phyloP scores from a whole-genome alignment of 2,113 vertebrate species.

The Empidonax alnorum region DNA sequence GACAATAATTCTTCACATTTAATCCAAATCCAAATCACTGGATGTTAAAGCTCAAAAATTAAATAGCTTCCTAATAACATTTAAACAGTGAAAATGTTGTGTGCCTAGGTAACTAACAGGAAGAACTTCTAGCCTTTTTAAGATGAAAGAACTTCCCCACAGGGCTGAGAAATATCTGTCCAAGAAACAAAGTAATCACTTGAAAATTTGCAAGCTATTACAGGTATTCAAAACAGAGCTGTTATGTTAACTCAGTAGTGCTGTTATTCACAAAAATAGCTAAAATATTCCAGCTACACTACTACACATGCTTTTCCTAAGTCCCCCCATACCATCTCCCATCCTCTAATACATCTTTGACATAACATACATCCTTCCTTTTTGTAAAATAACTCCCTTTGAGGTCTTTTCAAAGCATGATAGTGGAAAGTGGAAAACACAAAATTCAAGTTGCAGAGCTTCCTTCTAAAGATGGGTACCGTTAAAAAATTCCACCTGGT shows the following conservation, averaged over 20 bases:
- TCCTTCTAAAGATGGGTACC: neutral
- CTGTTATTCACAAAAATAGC: neutral
- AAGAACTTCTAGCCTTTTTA: neutral
- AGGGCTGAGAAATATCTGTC: neutral
- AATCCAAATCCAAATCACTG: neutral
- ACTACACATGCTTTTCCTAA: neutral
- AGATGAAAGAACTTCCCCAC: neutral
- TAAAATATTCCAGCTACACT: neutral
- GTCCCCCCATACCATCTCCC: neutral
- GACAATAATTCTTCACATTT: neutral
- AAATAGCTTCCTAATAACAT: neutral
- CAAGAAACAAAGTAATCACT: neutral
- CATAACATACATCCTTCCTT: neutral
- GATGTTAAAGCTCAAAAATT: neutral
- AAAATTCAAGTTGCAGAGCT: neutral
- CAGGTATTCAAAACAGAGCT: neutral
- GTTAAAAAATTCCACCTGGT: neutral
- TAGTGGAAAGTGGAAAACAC: neutral
- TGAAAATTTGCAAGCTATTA: neutral
- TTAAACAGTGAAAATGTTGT: neutral
- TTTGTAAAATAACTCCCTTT: neutral
- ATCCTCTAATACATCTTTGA: neutral
- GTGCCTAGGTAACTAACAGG: neutral
- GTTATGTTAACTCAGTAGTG: neutral
- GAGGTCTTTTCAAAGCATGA: neutral